Evolutionary conservation across 2,888 invertebrate genomes (phyloP), one percentile per base, ranked within the genome.

Genomic region (Drosophila mimetica): DNA sequence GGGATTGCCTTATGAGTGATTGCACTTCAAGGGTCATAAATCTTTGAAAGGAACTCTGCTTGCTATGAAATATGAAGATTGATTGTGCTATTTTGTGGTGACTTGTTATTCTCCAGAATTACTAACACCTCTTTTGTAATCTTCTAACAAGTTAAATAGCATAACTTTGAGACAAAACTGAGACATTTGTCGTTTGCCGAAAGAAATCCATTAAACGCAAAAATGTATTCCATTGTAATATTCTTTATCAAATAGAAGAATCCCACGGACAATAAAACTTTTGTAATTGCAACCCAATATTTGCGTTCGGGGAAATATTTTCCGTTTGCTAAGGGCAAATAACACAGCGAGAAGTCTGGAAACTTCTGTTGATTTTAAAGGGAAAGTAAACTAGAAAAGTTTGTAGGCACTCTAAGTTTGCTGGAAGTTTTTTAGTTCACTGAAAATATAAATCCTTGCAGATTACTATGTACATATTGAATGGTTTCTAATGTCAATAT

Each of bases 1-100:
- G 59, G 95, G 95, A 90, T 61, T 22, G 44, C 37, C 63, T 47
- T 36, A 57, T 57, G 47, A 69, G 57, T 64, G 66, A 64, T 64
- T 44, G 51, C 66, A 36, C 64, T 65, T 44, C 44, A 44, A 42
- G 64, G 64, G 42, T 51, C 64, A 64, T 64, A 65, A 64, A 64
- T 66, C 64, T 65, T 51, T 46, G 46, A 54, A 53, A 58, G 50
- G 64, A 53, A 57, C 53, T 53, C 48, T 41, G 53, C 25, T 41
- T 47, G 14, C 52, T 20, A 25, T 50, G 41, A 51, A 65, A 65
- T 66, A 64, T 64, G 51, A 61, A 61, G 60, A 61, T 61, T 61
- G 60, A 61, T 61, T 60, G 37, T 39, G 30, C 61, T 30, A 60
- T 61, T 61, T 46, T 61, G 60, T 30, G 60, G 46, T 61, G 60